phyloP scores from a whole-genome alignment of 2,888 invertebrate genomes.

The Clistopyga incitator region DNA sequence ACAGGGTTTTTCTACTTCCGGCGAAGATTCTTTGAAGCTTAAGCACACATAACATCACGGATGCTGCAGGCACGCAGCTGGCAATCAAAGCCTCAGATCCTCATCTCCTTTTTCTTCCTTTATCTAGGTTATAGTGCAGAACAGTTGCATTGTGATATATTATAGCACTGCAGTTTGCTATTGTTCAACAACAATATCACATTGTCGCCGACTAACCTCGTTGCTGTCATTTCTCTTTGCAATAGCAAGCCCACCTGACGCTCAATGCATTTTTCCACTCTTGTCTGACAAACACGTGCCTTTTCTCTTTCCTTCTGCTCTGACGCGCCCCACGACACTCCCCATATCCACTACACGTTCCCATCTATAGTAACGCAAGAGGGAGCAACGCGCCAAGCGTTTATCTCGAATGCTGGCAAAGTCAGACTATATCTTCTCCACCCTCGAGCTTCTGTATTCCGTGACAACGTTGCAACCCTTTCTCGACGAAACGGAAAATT shows the following conservation, averaged over 20 bases:
- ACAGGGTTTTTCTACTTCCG: slow-evolving; percentile 17
- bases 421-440: slow-evolving; percentile 73
- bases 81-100: slow-evolving; percentile 18
- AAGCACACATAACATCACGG: not conserved
- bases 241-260: slow-evolving; percentile 39
- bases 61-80: slow-evolving; percentile 3
- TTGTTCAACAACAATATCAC: slow-evolving; percentile 42
- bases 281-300: slow-evolving; percentile 55
- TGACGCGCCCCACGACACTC: slow-evolving; percentile 32
- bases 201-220: slow-evolving; percentile 48
- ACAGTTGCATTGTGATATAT: not conserved
- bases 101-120: not conserved
- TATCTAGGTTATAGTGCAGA: not conserved
- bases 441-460: slow-evolving; percentile 60
- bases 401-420: slow-evolving; percentile 77
- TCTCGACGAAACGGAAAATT: not conserved
- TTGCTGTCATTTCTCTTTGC: slow-evolving; percentile 40
- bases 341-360: slow-evolving; percentile 24
- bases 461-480: slow-evolving; percentile 18
- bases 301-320: slow-evolving; percentile 43
- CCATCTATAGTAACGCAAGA: slow-evolving; percentile 30
- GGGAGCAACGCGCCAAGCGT: slow-evolving; percentile 62
- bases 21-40: slow-evolving; percentile 31
- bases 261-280: slow-evolving; percentile 59
- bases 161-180: not conserved